Evolutionary conservation across 2,113 vertebrate species (phyloP), one percentile per base, ranked within the genome.

Genomic region (Coptodon bakossiorum): DNA sequence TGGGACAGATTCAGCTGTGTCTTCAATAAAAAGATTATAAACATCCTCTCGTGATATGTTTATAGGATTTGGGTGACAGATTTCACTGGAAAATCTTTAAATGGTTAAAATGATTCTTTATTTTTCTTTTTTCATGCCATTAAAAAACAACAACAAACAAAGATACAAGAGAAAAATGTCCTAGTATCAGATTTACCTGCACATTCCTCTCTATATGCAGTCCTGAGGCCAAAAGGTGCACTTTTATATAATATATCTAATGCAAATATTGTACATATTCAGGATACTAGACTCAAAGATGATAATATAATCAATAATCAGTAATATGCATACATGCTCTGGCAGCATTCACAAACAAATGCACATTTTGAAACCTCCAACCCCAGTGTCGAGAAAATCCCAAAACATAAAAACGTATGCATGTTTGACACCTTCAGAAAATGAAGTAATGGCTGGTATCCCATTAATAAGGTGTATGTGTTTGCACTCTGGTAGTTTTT

Each of bases 1-100:
- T 14, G 16, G 16, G 56, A 61, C 73, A 61, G n/a, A 43, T 86
- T 89, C 80, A 81, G 52, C 34, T 31, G 78, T n/a, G 82, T 73
- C 86, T 76, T 91, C 79, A 50, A 90, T 84, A 43, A 87, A 87
- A 43, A 8, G 11, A 19, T 61, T 68, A 86, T 81, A 86, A 52
- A 82, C 56, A 40, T 81, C 27, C 45, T 36, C 56, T 40, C 6
- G 6, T 16, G 82, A 76, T 31, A 36, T 43, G 61, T 94, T 83
- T 66, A 50, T 78, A 50, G 43, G 43, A 29, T 50, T 83, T 19
- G 43, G 12, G 9, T 50, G 24, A 50, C 43, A 78, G 43, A 19
- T 36, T 29, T 40, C 6, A 22, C 29, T 0, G 12, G 36, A 13
- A 52, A 85, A 53, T 80, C 22, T 13, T 40, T 6, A 80, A 76